A percentile compares a stretch with the other conserved stretches of the same genome.
Conservation (phyloP, 2,797 vertebrate genomes). For the Hybognathus amarus region DNA sequence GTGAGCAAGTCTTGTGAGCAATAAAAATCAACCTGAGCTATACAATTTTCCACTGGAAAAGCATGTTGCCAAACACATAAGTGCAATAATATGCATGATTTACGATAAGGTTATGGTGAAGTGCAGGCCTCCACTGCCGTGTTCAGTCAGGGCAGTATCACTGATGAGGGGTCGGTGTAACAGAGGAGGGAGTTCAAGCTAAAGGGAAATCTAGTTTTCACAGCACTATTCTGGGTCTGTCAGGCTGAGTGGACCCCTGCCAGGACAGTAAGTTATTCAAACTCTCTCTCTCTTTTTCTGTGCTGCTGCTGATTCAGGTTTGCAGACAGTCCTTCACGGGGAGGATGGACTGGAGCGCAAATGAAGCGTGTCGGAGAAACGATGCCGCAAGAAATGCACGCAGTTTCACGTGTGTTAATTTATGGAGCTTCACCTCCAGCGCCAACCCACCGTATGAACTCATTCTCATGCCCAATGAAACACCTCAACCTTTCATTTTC, state of each 20-base stretch:
- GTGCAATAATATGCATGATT: not conserved
- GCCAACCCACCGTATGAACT: constrained; percentile 41
- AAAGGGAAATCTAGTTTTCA: not conserved
- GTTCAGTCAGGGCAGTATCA: not conserved
- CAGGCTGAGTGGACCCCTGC: not conserved
- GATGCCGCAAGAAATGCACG: constrained; percentile 61
- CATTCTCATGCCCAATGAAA: not conserved
- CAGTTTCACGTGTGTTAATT: constrained; percentile 70
- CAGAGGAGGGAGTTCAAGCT: constrained; percentile 12
- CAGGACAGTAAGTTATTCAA: constrained; percentile 19
- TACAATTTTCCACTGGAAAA: not conserved
- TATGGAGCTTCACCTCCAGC: constrained; percentile 67
- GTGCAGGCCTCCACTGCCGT: not conserved
- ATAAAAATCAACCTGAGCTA: not conserved
- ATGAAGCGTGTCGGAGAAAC: constrained; percentile 46
- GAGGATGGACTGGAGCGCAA: constrained; percentile 35
- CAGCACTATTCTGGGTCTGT: constrained; percentile 23
- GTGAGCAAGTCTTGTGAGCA: not conserved
- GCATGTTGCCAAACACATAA: not conserved
- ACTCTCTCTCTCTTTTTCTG: constrained; percentile 28
- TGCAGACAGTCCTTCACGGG: constrained; percentile 17
- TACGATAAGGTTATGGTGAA: not conserved
- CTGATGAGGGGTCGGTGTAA: not conserved
- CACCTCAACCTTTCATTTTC: not conserved
- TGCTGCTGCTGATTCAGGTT: constrained; percentile 31